Evolutionary conservation across 2,113 vertebrate species (phyloP).

Genomic region (Australoheros scitulus): DNA sequence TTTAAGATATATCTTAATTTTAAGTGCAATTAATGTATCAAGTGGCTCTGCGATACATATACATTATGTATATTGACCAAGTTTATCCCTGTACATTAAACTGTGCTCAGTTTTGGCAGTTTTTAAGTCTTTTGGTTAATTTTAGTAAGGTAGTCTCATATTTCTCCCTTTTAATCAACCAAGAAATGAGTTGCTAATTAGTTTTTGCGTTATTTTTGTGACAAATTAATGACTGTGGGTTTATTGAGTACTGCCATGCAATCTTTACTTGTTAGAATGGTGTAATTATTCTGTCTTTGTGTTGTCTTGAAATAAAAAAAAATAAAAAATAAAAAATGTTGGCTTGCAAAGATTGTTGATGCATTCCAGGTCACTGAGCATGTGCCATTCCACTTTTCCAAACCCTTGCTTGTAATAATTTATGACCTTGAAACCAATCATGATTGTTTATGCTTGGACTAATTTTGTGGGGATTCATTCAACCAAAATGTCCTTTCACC

Average conservation of each 20-base stretch:
- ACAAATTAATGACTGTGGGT: neutral
- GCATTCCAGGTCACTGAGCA: conserved; percentile 68
- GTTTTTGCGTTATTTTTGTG: neutral
- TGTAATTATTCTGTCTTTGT: conserved; percentile 39
- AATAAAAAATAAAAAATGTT: conserved; percentile 3
- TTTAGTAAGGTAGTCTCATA: neutral
- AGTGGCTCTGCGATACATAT: neutral
- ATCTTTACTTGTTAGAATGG: neutral
- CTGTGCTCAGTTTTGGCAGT: neutral
- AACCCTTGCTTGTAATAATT: conserved; percentile 68
- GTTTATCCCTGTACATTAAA: neutral
- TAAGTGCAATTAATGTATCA: neutral
- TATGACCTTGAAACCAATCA: conserved; percentile 75
- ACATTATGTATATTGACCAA: neutral
- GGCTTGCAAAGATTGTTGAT: conserved; percentile 52
- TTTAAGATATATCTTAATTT: neutral
- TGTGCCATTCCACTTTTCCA: conserved; percentile 59
- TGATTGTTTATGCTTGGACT: conserved; percentile 72
- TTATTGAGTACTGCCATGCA: neutral
- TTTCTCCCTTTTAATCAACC: neutral
- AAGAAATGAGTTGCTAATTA: accelerated
- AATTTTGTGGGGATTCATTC: conserved; percentile 63
- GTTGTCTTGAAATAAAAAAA: neutral
- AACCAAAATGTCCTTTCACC: conserved; percentile 65
- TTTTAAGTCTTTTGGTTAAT: neutral